Evolutionary conservation across 2,113 vertebrate species (phyloP), one percentile per base, ranked within the genome.

Genomic region (Tauraco erythrolophus): DNA sequence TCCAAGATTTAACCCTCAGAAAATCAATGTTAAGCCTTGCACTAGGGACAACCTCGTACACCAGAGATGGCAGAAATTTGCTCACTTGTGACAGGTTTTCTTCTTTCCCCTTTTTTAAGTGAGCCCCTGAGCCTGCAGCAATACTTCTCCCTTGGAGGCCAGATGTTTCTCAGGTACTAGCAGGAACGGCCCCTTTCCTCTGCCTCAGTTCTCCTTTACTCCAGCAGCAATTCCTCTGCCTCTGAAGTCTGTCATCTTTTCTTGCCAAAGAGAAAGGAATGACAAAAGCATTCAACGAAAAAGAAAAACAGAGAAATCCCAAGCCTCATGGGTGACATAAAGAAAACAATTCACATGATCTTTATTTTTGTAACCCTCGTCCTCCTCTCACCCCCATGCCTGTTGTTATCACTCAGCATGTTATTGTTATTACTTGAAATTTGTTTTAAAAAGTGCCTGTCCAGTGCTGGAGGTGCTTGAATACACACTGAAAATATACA

Each of bases 381-480:
- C 94, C 96, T 96, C 92, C 92, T 92, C 89, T 97, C 94, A 87
- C 92, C 95, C 95, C 81, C 91, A 61, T 72, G 94, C 78, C 94
- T 97, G 91, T 97, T 96, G 96, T 97, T 97, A 97, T 96, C 96
- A 97, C 97, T 97, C 97, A 91, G 65, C 89, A 61, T 95, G 89
- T 97, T 96, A 96, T 95, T 96, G 94, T 94, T 97, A 97, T 97
- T 97, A 87, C 91, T 97, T 92, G 58, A 92, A 95, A 97, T 97
- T 96, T 97, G 94, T 97, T 97, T 97, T 97, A 80, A 84, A 54
- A 97, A 97, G 94, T 95, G 92, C 96, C 95, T 95, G 61, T 89
- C 65, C 95, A 94, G 95, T 2, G 28, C 95, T 89, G 86, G 94
- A 97, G 96, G 96, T 97, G 95, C 96, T 94, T 96, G 95, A 95